Evolutionary conservation across 2,888 invertebrate species (phyloP), one percentile per base, ranked within the genome.

Genomic region (Leucophenga maculata): DNA sequence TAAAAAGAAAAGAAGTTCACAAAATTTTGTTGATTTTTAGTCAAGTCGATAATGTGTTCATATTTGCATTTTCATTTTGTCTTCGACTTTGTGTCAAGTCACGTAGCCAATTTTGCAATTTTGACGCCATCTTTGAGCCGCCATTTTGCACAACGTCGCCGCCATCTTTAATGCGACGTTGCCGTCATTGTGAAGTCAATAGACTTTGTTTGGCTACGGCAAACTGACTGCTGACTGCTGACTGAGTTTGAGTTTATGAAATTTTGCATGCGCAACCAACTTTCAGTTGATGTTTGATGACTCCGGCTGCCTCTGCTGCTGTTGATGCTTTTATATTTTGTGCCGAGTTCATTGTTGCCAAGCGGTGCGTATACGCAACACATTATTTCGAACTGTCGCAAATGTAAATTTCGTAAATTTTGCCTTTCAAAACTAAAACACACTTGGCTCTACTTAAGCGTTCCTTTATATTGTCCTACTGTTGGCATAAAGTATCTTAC

Each of bases 81-180:
- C 22, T 22, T 46, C n/a, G 18, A 22, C 20, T 13, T 48, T 46
- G 20, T 84, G 84, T 80, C 77, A 80, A 80, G 84, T 84, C 80
- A 80, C 80, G 80, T 80, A 82, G 74, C 83, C 82, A 84, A 80
- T 84, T 80, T 84, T 39, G 39, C 39, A 39, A 39, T 39, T 39
- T 39, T 39, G 39, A 39, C 39, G 39, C 39, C 39, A 39, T 39
- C 39, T 39, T 69, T 20, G n/a, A 64, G 62, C 46, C 48, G 44
- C 22, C 46, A 32, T 18, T 1, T 13, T 22, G 26, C 22, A 20
- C 2, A 20, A 22, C n/a, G 18, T 55, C 22, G 20, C 16, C 54
- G 18, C 13, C 55, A 22, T 20, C 20, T 50, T 18, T n/a, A 55
- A 16, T 55, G 55, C 18, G 3, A 18, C 55, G 55, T 55, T 55